phyloP scores from a whole-genome alignment of 1,140 invertebrate genomes.

The Lepidurus apus region DNA sequence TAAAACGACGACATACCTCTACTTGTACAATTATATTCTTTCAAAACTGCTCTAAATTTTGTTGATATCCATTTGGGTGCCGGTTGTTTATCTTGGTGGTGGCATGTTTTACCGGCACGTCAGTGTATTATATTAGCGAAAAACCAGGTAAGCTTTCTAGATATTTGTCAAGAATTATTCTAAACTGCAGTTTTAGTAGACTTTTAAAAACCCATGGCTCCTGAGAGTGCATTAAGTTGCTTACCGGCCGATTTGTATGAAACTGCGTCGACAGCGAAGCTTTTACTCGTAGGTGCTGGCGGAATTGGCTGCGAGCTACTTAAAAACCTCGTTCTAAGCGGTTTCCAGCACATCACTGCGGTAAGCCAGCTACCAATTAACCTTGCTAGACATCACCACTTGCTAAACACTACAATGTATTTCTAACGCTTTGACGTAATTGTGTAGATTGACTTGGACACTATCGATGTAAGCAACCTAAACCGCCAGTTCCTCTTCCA shows the following conservation, averaged over 20 bases:
- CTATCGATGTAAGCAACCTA: conserved; percentile 98
- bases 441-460: conserved; percentile 95
- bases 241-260: neutral
- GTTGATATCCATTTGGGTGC: no score
- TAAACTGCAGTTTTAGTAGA: no score
- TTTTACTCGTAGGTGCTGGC: conserved; percentile 94
- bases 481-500: conserved; percentile 98
- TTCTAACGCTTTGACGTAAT: no score
- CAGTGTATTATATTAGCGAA: no score
- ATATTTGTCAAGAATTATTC: no score
- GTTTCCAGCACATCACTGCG: conserved; percentile 89
- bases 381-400: conserved; percentile 12
- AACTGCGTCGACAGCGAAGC: conserved; percentile 45
- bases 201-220: neutral
- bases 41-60: no score
- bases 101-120: no score
- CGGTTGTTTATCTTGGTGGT: no score
- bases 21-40: no score
- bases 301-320: conserved; percentile 98
- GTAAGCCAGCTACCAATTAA: conserved; percentile 63
- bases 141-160: no score
- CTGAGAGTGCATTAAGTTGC: neutral
- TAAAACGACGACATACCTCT: no score
- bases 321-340: conserved; percentile 93
- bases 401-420: no score